Percentiles rank a stretch among this genome's conserved stretches.
phyloP scores from a whole-genome alignment of 2,888 invertebrate genomes.

The Aquatica leii region DNA sequence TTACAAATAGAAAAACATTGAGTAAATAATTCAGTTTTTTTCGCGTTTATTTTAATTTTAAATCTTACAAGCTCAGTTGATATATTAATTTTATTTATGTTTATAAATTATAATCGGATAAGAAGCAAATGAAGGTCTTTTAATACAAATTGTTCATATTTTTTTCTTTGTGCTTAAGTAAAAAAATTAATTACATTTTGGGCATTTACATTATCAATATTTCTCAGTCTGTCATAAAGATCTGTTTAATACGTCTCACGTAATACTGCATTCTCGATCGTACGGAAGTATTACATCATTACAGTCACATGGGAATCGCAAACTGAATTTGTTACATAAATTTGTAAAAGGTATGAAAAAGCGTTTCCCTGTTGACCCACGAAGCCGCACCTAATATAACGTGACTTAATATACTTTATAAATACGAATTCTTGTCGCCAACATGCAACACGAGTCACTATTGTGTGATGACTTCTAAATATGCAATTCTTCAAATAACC shows the following conservation, averaged over 20 bases:
- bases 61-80: no score
- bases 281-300: conserved; percentile 19
- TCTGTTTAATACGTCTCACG: neutral
- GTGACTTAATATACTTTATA: conserved; percentile 44
- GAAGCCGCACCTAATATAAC: conserved; percentile 42
- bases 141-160: no score
- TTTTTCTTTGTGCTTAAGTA: no score
- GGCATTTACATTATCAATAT: no score
- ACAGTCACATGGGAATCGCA: conserved; percentile 23
- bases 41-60: no score
- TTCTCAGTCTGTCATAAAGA: no score
- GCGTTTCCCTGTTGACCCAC: conserved; percentile 26
- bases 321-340: conserved; percentile 27
- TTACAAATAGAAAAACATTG: no score
- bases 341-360: conserved; percentile 26
- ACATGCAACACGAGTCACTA: conserved; percentile 31
- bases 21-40: no score
- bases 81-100: no score
- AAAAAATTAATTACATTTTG: no score
- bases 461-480: conserved; percentile 17
- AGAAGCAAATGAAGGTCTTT: no score
- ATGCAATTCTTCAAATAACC: conserved; percentile 15
- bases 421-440: conserved; percentile 33
- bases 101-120: no score
- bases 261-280: conserved; percentile 4